These are phyloP conservation scores for Agapornis roseicollis DNA, from an alignment of 2,113 vertebrate species.

Conservation along the genomic window DNA sequence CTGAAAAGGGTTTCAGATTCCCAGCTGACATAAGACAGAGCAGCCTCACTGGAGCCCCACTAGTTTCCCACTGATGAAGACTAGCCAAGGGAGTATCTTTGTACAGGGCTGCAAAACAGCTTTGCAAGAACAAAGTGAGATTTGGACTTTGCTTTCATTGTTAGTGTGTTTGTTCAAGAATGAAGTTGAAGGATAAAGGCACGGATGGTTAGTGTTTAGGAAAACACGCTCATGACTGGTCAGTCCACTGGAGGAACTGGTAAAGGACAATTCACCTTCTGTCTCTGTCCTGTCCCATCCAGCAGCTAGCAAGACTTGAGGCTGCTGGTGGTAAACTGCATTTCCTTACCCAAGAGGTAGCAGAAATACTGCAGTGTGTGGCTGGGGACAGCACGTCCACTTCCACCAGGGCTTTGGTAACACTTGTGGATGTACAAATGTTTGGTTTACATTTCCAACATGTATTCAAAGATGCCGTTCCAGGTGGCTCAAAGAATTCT, in stretches of 20 bases:
- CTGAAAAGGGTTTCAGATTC: not conserved
- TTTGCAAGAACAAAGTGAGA: not conserved
- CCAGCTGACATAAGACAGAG: not conserved
- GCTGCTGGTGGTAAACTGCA: not conserved
- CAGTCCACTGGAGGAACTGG: not conserved
- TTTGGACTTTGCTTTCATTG: not conserved
- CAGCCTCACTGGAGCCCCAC: not conserved
- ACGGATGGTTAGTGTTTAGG: not conserved
- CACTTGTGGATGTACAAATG: not conserved
- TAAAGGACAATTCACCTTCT: not conserved
- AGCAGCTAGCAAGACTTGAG: not conserved
- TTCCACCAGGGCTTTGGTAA: not conserved
- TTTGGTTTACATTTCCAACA: not conserved
- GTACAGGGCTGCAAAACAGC: not conserved
- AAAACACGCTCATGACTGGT: not conserved
- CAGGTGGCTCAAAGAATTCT: conserved; percentile 1
- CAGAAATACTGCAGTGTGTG: not conserved
- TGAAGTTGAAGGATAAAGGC: not conserved
- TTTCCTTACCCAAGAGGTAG: not conserved
- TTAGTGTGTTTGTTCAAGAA: not conserved
- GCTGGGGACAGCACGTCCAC: not conserved
- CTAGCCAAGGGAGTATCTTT: not conserved
- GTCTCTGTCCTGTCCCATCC: not conserved
- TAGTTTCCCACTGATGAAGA: not conserved
- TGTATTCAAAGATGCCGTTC: not conserved